phyloP scores from a whole-genome alignment of 2,113 vertebrate genomes.

The Cottus gobio region DNA sequence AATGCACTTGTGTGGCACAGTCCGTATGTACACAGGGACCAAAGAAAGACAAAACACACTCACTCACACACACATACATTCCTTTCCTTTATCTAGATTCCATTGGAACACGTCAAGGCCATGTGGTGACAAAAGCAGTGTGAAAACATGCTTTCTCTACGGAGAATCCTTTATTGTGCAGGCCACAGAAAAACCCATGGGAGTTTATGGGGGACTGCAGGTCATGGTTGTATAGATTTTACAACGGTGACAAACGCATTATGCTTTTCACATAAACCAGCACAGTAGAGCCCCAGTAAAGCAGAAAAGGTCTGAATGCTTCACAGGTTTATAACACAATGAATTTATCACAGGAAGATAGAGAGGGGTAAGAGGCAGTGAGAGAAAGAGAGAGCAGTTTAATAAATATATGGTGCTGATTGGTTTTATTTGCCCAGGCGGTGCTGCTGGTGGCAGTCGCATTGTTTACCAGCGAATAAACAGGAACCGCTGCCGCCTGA shows the following conservation, averaged over 20 bases:
- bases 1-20: slow-evolving; percentile 46
- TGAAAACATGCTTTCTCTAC: slow-evolving; percentile 70
- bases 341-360: slow-evolving; percentile 66
- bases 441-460: slow-evolving; percentile 30
- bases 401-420: slow-evolving; percentile 58
- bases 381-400: slow-evolving; percentile 12
- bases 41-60: slow-evolving; percentile 63
- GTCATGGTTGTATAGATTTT: slow-evolving; percentile 74
- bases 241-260: slow-evolving; percentile 77
- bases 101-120: slow-evolving; percentile 65
- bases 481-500: slow-evolving; percentile 31
- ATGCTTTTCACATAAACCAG: slow-evolving; percentile 72
- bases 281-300: slow-evolving; percentile 73
- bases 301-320: slow-evolving; percentile 69
- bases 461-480: slow-evolving; percentile 56
- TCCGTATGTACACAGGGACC: slow-evolving; percentile 47
- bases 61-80: slow-evolving; percentile 35
- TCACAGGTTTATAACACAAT: slow-evolving; percentile 73
- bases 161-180: slow-evolving; percentile 71
- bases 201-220: slow-evolving; percentile 70
- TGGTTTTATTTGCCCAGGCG: slow-evolving; percentile 70
- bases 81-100: slow-evolving; percentile 61
- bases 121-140: slow-evolving; percentile 60
- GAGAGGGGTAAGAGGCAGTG: slow-evolving; percentile 12
- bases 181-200: slow-evolving; percentile 70